Conservation (phyloP, 1,140 invertebrate species). For the Drosophila aff. region DNA sequence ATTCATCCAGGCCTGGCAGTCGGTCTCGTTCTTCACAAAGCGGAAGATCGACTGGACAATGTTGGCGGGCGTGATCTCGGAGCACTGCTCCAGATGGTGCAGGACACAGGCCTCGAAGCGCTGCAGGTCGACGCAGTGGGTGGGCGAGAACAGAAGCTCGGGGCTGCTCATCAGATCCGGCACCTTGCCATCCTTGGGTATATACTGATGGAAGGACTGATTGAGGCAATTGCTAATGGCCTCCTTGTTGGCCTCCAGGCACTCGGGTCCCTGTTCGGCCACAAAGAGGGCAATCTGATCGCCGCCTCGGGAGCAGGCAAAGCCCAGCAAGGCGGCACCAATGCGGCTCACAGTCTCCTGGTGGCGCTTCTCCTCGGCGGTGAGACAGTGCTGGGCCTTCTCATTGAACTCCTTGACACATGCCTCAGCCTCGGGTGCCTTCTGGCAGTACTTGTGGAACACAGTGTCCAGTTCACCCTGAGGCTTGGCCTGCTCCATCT, state of each 20-base stretch:
- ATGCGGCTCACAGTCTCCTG: slow-evolving; percentile 87
- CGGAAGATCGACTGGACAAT: slow-evolving; percentile 91
- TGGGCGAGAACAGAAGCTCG: slow-evolving; percentile 68
- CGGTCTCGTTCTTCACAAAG: slow-evolving; percentile 89
- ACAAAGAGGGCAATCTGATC: slow-evolving; percentile 93
- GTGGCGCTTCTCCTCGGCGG: slow-evolving; percentile 86
- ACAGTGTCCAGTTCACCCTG: slow-evolving; percentile 88
- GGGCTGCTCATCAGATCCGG: slow-evolving; percentile 74
- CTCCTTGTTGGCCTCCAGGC: slow-evolving; percentile 87
- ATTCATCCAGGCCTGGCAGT: slow-evolving; percentile 86
- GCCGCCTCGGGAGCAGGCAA: slow-evolving; percentile 91
- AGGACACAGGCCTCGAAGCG: slow-evolving; percentile 89
- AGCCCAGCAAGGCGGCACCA: slow-evolving; percentile 88
- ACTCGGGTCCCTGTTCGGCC: slow-evolving; percentile 91
- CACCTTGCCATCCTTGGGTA: slow-evolving; percentile 82
- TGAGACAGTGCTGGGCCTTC: slow-evolving; percentile 88
- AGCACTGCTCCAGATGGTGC: slow-evolving; percentile 88
- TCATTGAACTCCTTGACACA: slow-evolving; percentile 88
- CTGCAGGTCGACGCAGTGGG: slow-evolving; percentile 86
- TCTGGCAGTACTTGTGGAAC: slow-evolving; percentile 88
- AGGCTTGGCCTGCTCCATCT: slow-evolving; percentile 87
- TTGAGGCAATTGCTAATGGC: slow-evolving; percentile 89
- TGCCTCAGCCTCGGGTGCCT: slow-evolving; percentile 86
- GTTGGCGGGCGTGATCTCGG: slow-evolving; percentile 91
- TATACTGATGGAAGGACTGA: slow-evolving; percentile 86